Conservation (phyloP, 2,797 vertebrate genomes). For the Chaunax sp. region DNA sequence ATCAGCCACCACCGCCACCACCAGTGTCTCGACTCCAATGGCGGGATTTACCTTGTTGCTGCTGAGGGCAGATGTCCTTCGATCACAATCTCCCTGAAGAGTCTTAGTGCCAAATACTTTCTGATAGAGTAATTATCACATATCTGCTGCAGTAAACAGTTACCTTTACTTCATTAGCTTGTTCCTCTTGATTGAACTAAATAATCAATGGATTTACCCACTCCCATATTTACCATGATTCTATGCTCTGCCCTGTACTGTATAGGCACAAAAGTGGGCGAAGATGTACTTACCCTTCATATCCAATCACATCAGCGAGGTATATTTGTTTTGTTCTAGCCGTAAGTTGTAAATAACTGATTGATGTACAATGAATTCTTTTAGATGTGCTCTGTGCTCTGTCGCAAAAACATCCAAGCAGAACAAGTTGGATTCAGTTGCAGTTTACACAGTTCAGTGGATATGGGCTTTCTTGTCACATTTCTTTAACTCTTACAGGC, state of each 20-base stretch:
- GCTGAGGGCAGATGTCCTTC: too few species aligned
- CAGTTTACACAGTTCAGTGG: constrained; percentile 11
- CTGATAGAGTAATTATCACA: too few species aligned
- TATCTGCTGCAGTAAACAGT: too few species aligned
- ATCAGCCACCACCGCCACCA: too few species aligned
- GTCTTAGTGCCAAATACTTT: too few species aligned
- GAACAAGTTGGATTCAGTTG: constrained; percentile 24
- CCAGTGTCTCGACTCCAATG: too few species aligned
- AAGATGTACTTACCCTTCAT: constrained; percentile 8
- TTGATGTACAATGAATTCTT: constrained; percentile 4
- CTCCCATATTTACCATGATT: too few species aligned
- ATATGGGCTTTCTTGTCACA: not conserved
- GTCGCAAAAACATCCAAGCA: constrained; percentile 33
- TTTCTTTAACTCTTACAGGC: not conserved
- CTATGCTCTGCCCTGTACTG: constrained; percentile 7
- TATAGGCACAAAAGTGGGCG: not conserved
- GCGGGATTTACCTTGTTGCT: too few species aligned
- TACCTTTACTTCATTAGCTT: too few species aligned
- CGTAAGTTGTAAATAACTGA: constrained; percentile 30
- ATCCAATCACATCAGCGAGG: constrained; percentile 1
- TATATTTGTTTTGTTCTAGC: constrained; percentile 22
- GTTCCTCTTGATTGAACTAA: too few species aligned
- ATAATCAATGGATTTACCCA: too few species aligned
- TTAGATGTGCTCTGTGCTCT: constrained; percentile 3
- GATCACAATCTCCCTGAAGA: too few species aligned